phyloP scores from a whole-genome alignment of 1,140 invertebrate species.

The Belonocnema kinseyi region DNA sequence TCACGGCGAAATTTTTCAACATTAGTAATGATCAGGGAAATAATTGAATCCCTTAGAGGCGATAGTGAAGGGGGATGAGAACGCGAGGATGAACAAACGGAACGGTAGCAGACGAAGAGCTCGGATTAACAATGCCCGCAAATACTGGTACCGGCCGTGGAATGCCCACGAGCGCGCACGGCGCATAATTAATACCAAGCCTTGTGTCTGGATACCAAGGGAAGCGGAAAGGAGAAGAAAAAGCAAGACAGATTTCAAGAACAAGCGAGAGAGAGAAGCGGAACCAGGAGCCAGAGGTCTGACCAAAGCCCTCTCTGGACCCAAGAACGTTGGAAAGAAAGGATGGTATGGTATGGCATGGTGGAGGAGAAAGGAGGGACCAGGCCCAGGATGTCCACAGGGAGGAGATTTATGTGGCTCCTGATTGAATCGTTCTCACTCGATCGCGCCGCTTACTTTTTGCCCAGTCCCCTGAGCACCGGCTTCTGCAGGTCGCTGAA shows the following conservation, averaged over 20 bases:
- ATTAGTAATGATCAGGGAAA: slow-evolving; percentile 7
- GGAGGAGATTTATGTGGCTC: slow-evolving; percentile 75
- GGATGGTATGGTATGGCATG: slow-evolving; percentile 39
- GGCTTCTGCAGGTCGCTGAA: slow-evolving; percentile 31
- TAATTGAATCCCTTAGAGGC: neutral
- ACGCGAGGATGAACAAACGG: slow-evolving; percentile 49
- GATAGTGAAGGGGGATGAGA: neutral
- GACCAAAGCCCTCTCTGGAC: slow-evolving; percentile 41
- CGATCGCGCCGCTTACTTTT: slow-evolving; percentile 73
- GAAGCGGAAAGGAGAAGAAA: slow-evolving; percentile 50
- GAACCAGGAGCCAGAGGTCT: slow-evolving; percentile 56
- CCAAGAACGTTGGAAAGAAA: slow-evolving; percentile 52
- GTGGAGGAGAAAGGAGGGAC: slow-evolving; percentile 48
- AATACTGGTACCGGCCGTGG: slow-evolving; percentile 72
- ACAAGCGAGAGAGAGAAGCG: slow-evolving; percentile 45
- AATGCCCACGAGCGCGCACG: slow-evolving; percentile 72
- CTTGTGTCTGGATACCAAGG: slow-evolving; percentile 45
- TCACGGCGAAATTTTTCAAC: neutral
- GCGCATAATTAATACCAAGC: slow-evolving; percentile 74
- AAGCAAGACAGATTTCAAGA: slow-evolving; percentile 45
- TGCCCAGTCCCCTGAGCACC: slow-evolving; percentile 48
- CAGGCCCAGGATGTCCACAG: slow-evolving; percentile 70
- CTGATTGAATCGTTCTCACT: slow-evolving; percentile 77
- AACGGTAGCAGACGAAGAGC: slow-evolving; percentile 71
- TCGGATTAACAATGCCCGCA: slow-evolving; percentile 74